Evolutionary conservation across 2,888 invertebrate species (phyloP).

Genomic region (Epinotia ramella): DNA sequence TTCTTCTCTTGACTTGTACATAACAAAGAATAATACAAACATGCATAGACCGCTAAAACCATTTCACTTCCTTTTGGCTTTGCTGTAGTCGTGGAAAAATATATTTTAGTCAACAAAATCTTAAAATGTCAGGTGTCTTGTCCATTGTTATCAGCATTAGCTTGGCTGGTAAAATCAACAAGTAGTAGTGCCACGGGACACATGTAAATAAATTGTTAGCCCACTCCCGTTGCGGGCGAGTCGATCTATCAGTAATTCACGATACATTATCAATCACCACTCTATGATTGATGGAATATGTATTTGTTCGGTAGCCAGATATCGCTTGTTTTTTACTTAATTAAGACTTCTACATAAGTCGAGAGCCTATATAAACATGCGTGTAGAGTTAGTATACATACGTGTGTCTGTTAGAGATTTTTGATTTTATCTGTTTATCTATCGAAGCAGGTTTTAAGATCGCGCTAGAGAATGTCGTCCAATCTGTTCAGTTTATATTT

Average conservation of each 20-base stretch:
- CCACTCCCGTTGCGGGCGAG: slow-evolving; percentile 75
- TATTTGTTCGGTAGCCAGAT: slow-evolving; percentile 81
- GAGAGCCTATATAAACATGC: slow-evolving; percentile 50
- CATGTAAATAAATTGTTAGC: slow-evolving; percentile 84
- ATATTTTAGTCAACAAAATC: neutral
- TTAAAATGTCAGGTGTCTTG: slow-evolving; percentile 18
- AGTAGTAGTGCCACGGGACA: slow-evolving; percentile 73
- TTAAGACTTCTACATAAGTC: slow-evolving; percentile 75
- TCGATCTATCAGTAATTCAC: slow-evolving; percentile 84
- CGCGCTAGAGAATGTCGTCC: slow-evolving; percentile 57
- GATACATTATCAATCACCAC: slow-evolving; percentile 81
- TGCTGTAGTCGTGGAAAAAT: no score
- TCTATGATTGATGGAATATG: slow-evolving; percentile 81
- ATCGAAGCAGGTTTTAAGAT: slow-evolving; percentile 52
- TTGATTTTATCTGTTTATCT: slow-evolving; percentile 53
- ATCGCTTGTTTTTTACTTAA: slow-evolving; percentile 79
- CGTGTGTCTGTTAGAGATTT: slow-evolving; percentile 38
- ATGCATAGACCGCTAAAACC: no score
- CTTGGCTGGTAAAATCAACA: slow-evolving; percentile 77
- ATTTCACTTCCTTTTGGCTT: no score
- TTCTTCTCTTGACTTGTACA: no score
- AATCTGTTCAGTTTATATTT: slow-evolving; percentile 56
- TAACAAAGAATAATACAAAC: no score
- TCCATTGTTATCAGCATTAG: slow-evolving; percentile 15
- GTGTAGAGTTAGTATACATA: slow-evolving; percentile 24